These are phyloP conservation scores for Zaprionus ghesquierei DNA, from an alignment of 1,140 invertebrate species.

Conservation along the genomic window DNA sequence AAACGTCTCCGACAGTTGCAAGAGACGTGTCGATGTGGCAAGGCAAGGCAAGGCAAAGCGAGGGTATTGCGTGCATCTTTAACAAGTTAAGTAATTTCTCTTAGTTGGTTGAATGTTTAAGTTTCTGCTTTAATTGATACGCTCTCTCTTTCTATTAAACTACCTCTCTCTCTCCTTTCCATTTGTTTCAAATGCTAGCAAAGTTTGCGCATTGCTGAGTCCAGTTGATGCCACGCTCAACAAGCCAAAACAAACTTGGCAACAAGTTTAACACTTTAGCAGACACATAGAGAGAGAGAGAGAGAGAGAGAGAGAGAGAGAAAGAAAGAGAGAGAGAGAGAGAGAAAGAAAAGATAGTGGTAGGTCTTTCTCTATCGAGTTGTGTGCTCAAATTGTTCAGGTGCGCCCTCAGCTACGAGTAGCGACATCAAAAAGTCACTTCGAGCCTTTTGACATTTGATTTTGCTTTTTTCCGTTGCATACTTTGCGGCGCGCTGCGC, in stretches of 20 bases:
- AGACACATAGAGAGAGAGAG: not conserved
- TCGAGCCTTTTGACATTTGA: conserved; percentile 5
- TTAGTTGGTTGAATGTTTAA: conserved; percentile 1
- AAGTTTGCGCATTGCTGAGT: conserved; percentile 13
- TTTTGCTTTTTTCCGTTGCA: not conserved
- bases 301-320: not conserved
- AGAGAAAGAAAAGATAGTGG: not conserved
- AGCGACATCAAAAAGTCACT: not conserved
- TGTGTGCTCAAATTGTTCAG: conserved; percentile 19
- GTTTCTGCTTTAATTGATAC: conserved; percentile 1
- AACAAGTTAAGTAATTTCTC: not conserved
- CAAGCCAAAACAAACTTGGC: conserved; percentile 20
- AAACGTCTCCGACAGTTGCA: conserved; percentile 29
- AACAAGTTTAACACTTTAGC: conserved; percentile 29
- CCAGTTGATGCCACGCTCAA: conserved; percentile 1
- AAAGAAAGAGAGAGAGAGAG: not conserved
- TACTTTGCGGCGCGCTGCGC: conserved; percentile 8
- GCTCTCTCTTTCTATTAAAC: not conserved
- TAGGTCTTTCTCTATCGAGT: not conserved
- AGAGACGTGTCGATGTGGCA: no score
- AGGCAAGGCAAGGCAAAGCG: no score
- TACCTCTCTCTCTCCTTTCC: not conserved
- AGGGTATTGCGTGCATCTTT: not conserved
- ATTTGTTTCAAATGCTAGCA: not conserved
- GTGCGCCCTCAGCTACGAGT: not conserved